Conservation (phyloP, 2,888 invertebrate genomes). For the Drosophila formosana region DNA sequence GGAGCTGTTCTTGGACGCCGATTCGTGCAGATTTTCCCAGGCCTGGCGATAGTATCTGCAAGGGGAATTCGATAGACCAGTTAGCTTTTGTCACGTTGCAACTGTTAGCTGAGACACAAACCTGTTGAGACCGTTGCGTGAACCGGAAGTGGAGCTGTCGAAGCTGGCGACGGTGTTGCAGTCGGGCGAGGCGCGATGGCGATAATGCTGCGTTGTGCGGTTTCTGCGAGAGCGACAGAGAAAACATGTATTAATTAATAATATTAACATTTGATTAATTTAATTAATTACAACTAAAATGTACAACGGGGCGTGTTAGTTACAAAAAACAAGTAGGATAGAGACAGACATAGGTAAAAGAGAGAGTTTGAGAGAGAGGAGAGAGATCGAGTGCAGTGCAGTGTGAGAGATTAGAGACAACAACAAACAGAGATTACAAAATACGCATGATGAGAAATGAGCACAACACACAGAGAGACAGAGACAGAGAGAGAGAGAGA, state of each 20-base stretch:
- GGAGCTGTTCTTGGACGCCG: slow-evolving; percentile 87
- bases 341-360: slow-evolving; percentile 16
- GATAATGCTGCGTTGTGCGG: slow-evolving; percentile 93
- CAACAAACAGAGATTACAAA: slow-evolving; percentile 40
- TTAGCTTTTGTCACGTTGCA: neutral
- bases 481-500: slow-evolving; percentile 30
- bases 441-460: slow-evolving; percentile 27
- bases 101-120: slow-evolving; percentile 45
- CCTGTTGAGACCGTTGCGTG: slow-evolving; percentile 92
- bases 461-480: slow-evolving; percentile 19
- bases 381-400: slow-evolving; percentile 17
- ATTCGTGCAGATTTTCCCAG: slow-evolving; percentile 96
- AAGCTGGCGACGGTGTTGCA: slow-evolving; percentile 96
- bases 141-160: slow-evolving; percentile 94
- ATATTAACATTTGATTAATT: neutral
- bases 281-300: neutral
- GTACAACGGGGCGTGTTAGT: slow-evolving; percentile 50
- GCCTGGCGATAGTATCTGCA: slow-evolving; percentile 93
- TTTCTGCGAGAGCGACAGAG: slow-evolving; percentile 86
- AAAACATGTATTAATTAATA: neutral
- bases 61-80: slow-evolving; percentile 3
- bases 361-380: slow-evolving; percentile 19
- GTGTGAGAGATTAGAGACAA: slow-evolving; percentile 34
- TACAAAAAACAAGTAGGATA: slow-evolving; percentile 24
- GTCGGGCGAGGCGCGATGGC: slow-evolving; percentile 95